Base-by-base conservation (phyloP, 1,140 invertebrate species). In the Lepidotrigona ventralis region DNA sequence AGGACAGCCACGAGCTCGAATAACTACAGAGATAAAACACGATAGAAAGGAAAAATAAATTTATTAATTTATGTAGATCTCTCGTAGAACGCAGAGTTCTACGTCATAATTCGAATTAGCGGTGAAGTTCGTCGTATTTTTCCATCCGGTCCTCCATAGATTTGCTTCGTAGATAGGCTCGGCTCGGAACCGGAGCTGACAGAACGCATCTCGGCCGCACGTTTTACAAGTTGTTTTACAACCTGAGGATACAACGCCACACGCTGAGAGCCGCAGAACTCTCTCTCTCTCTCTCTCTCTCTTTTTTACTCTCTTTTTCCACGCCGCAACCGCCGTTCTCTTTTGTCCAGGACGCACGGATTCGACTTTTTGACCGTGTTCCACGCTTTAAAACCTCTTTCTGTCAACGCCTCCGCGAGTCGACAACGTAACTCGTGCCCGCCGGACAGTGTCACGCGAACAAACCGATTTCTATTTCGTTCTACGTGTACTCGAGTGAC, bases 181-280 rank as follows among this genome's bases (percentile, higher is more conserved):
- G 74, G 63, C 74, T 72, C 80, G 60, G 81, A 87, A 87, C 84
- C 79, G 56, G 58, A 77, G 85, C 71, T 87, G 88, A 85, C 85
- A 86, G 85, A 80, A 80, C 73, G 87, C 88, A 77, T 89, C 87
- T 89, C 72, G 80, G 19, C 33, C 85, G 84, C 92, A 90, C 91
- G 93, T 93, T 94, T 93, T 93, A 94, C 93, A 93, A 93, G 93
- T 92, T 93, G 93, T 94, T 93, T 92, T 93, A 94, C 93, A 93
- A 93, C 81, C 68, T 8, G 72, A 58, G 93, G 88, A 90, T 92
- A 90, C 86, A 89, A 88, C 86, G 86, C 89, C 90, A 90, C 90
- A 91, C 89, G 91, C 90, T 90, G 90, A 78, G 79, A 76, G 73
- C 77, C 51, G 17, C 70, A 72, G 78, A 71, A 69, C 79, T 53